phyloP scores from a whole-genome alignment of 2,888 invertebrate species.

The Phaonia tiefii region DNA sequence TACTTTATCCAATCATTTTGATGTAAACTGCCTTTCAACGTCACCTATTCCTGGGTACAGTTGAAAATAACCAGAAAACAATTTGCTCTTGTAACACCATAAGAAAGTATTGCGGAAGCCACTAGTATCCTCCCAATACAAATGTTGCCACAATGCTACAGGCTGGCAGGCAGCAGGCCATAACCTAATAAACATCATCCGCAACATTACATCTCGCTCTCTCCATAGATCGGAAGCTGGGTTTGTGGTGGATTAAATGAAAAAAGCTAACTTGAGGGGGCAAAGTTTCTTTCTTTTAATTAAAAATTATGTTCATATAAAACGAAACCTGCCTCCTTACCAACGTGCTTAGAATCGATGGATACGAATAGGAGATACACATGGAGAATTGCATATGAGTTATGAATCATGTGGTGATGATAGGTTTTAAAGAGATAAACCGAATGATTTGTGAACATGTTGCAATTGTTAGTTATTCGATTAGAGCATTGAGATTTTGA shows the following conservation, averaged over 20 bases:
- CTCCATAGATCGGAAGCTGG: not conserved
- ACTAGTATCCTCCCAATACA: not conserved
- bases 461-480: too few species aligned
- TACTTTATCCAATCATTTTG: too few species aligned
- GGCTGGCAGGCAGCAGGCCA: not conserved
- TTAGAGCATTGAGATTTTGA: too few species aligned
- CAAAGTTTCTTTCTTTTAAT: constrained; percentile 3
- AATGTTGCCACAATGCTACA: not conserved
- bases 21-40: too few species aligned
- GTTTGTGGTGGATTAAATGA: not conserved
- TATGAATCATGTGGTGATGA: constrained; percentile 6
- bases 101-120: too few species aligned
- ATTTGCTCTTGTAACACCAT: too few species aligned
- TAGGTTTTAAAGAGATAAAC: not conserved
- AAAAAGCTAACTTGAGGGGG: not conserved
- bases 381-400: not conserved
- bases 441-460: not conserved
- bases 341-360: not conserved
- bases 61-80: too few species aligned
- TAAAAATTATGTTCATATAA: constrained; percentile 1
- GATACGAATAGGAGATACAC: not conserved
- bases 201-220: not conserved
- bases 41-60: too few species aligned
- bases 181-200: too few species aligned
- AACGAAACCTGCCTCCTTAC: not conserved